Percentiles rank a stretch among this genome's conserved stretches.
These are phyloP conservation scores for Enhydra lutris DNA, from an alignment of 2,113 vertebrate species.

Conservation along the genomic window DNA sequence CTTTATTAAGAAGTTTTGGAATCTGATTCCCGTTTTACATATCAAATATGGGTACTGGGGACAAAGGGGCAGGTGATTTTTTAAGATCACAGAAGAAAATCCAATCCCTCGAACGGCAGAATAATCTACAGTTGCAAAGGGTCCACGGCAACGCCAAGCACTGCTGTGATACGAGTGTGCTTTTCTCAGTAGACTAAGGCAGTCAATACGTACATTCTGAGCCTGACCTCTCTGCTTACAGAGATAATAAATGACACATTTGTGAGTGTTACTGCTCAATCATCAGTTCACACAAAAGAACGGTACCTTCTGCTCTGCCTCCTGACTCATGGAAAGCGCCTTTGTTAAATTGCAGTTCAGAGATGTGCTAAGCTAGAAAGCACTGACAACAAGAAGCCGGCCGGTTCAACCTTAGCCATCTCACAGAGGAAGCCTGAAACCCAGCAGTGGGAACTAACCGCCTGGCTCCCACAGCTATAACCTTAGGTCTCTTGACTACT, in stretches of 20 bases:
- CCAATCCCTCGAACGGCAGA: constrained; percentile 2
- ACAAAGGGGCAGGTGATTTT: not conserved
- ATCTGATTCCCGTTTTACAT: not conserved
- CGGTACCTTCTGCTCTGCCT: constrained; percentile 15
- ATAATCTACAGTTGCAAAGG: not conserved
- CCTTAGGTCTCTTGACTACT: not conserved
- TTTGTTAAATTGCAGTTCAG: constrained; percentile 35
- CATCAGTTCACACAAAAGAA: constrained; percentile 43
- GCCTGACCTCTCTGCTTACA: not conserved
- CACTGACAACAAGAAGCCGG: not conserved
- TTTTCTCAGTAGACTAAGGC: not conserved
- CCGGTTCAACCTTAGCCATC: not conserved
- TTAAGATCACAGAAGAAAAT: not conserved
- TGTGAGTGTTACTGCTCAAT: not conserved
- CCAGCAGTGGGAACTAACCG: not conserved
- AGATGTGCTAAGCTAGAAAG: not conserved
- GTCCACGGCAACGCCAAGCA: not conserved
- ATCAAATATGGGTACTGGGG: not conserved
- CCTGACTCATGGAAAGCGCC: not conserved
- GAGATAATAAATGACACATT: constrained; percentile 26
- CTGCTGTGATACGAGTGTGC: not conserved
- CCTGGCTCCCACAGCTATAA: not conserved
- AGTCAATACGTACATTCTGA: not conserved
- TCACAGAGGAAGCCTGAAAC: not conserved
- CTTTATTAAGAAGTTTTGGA: not conserved